phyloP scores from a whole-genome alignment of 2,113 vertebrate species.

The Arvicanthis niloticus region DNA sequence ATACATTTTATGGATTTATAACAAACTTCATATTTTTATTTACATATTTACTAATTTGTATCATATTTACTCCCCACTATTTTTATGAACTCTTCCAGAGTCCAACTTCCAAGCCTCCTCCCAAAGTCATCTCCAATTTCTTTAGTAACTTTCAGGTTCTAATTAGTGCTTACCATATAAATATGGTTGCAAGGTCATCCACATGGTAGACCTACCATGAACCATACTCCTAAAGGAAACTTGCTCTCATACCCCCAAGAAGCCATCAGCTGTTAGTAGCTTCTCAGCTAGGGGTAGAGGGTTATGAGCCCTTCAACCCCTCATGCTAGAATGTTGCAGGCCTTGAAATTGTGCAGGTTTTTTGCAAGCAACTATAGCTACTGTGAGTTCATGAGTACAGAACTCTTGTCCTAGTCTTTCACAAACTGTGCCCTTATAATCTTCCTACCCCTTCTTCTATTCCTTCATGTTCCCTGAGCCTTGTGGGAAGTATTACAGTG shows the following conservation, averaged over 20 bases:
- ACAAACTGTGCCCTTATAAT: neutral
- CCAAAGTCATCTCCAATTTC: neutral
- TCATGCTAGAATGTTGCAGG: neutral
- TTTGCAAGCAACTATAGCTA: neutral
- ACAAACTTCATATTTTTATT: neutral
- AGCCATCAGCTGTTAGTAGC: neutral
- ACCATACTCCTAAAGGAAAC: neutral
- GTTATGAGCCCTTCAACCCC: too few species aligned
- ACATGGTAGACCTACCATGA: neutral
- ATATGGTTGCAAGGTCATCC: too few species aligned
- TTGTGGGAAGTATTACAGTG: neutral
- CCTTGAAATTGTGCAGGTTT: neutral
- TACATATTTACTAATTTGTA: neutral
- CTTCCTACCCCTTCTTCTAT: neutral
- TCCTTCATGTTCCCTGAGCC: neutral
- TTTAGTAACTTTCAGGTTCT: neutral
- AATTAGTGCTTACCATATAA: too few species aligned
- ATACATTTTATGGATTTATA: neutral
- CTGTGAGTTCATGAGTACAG: neutral
- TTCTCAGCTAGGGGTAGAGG: neutral
- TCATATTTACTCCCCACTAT: neutral
- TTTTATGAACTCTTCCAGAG: neutral
- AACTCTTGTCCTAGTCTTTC: neutral
- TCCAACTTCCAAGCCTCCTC: neutral
- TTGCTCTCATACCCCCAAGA: neutral